Evolutionary conservation across 2,113 vertebrate species (phyloP), one percentile per base, ranked within the genome.

Genomic region (Odontesthes bonariensis): DNA sequence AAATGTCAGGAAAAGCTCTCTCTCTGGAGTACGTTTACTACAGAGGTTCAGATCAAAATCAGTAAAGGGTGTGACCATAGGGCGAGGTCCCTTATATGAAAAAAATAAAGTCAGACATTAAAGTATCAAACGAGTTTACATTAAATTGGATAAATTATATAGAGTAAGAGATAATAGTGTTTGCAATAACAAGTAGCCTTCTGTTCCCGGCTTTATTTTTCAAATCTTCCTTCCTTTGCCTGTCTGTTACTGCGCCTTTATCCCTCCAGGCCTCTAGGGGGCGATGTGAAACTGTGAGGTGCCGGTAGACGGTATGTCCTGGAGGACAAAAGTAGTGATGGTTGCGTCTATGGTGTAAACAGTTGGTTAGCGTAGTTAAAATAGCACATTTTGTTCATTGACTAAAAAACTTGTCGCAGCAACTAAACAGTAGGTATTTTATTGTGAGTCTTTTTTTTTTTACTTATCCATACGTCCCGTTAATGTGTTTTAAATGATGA

Each of bases 181-280:
- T 11, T 10, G 38, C 38, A 40, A 40, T 40, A 2, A 40, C 1
- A 10, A 40, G 38, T 11, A 40, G 4, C 11, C 8, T 40, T 40
- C 38, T 40, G 38, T 40, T 40, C 8, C 11, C 8, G 38, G 8
- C 38, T 40, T 35, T 40, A 7, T 2, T 40, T 40, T 40, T 40
- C 8, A 40, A 2, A n/a, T n/a, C n/a, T n/a, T n/a, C n/a, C n/a
- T n/a, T n/a, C n/a, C n/a, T n/a, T n/a, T n/a, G n/a, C n/a, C n/a
- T n/a, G n/a, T n/a, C n/a, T n/a, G n/a, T n/a, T n/a, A n/a, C n/a
- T n/a, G n/a, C n/a, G n/a, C n/a, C n/a, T n/a, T n/a, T n/a, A n/a
- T n/a, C n/a, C 27, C 75, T 79, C 89, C 91, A 10, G 3, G 2
- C 75, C 82, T 19, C 4, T 40, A 82, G 85, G 77, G 3, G 92